Evolutionary conservation across 1,140 invertebrate species (phyloP).

Genomic region (Musca domestica): DNA sequence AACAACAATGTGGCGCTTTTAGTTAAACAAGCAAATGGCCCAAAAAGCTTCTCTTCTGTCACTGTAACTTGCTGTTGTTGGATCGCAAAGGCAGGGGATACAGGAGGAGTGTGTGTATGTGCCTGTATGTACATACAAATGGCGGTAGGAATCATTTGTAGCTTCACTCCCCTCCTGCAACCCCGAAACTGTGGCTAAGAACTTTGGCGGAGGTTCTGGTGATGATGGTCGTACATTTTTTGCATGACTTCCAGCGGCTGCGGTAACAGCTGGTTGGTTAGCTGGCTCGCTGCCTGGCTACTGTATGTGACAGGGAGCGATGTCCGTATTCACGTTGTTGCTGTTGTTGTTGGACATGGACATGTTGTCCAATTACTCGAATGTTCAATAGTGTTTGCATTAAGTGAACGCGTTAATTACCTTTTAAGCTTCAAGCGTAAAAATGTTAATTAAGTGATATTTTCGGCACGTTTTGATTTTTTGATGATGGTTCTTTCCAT

Average conservation of each 20-base stretch:
- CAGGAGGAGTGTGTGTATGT: no score
- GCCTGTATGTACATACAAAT: no score
- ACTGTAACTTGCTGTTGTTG: no score
- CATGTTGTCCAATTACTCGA: conserved; percentile 54
- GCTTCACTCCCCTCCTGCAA: no score
- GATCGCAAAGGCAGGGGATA: no score
- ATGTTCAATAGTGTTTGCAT: conserved; percentile 55
- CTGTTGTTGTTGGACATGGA: conserved; percentile 33
- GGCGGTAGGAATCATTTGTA: no score
- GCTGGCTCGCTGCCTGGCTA: conserved; percentile 9
- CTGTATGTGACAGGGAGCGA: conserved; percentile 1
- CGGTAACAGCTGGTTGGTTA: neutral
- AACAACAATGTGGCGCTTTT: conserved; percentile 18
- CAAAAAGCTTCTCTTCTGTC: no score
- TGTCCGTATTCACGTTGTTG: neutral
- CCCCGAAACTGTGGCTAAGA: no score
- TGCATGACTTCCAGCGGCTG: neutral
- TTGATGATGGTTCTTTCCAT: conserved; percentile 1
- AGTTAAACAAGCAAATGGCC: neutral
- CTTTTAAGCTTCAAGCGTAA: conserved; percentile 40
- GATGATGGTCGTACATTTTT: neutral
- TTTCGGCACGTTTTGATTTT: conserved; percentile 45
- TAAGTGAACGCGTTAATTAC: conserved; percentile 55
- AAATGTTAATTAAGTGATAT: conserved; percentile 55
- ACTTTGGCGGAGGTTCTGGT: no score